phyloP scores from a whole-genome alignment of 2,113 vertebrate species.

The Silurus glanis region DNA sequence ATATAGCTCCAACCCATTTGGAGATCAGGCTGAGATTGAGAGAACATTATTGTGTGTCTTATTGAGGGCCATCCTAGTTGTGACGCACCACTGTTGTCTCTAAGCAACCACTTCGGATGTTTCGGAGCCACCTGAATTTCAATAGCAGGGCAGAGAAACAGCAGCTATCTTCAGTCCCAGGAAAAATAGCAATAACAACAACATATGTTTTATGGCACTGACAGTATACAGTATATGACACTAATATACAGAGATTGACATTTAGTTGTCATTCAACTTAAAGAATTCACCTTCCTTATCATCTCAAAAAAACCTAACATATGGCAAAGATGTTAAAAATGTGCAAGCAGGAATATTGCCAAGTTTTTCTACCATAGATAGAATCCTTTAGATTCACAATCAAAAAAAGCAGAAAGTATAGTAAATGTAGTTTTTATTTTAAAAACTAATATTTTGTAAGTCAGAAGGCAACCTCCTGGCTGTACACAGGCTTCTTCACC shows the following conservation, averaged over 20 bases:
- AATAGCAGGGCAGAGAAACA: slow-evolving; percentile 29
- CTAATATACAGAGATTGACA: background rate
- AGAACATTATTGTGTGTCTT: slow-evolving; percentile 42
- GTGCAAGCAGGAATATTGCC: background rate
- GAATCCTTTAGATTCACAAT: background rate
- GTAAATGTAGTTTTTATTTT: too few relatives aligned
- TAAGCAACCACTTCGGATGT: slow-evolving; percentile 48
- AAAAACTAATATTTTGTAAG: background rate
- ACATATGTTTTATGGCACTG: background rate
- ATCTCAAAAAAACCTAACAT: background rate
- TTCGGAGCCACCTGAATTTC: slow-evolving; percentile 34
- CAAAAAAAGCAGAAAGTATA: background rate
- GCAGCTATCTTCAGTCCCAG: background rate
- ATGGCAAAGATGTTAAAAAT: background rate
- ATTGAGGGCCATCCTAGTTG: slow-evolving; percentile 36
- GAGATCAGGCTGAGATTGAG: slow-evolving; percentile 37
- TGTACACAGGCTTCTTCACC: background rate
- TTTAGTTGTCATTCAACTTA: background rate
- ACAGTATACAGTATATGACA: too few relatives aligned
- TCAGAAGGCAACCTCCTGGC: background rate
- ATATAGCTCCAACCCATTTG: slow-evolving; percentile 45
- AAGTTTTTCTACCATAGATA: background rate
- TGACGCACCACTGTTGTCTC: slow-evolving; percentile 50
- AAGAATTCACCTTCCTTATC: background rate
- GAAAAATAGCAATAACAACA: background rate